Evolutionary conservation across 2,113 vertebrate species (phyloP).

Genomic region (Neogobius melanostomus): DNA sequence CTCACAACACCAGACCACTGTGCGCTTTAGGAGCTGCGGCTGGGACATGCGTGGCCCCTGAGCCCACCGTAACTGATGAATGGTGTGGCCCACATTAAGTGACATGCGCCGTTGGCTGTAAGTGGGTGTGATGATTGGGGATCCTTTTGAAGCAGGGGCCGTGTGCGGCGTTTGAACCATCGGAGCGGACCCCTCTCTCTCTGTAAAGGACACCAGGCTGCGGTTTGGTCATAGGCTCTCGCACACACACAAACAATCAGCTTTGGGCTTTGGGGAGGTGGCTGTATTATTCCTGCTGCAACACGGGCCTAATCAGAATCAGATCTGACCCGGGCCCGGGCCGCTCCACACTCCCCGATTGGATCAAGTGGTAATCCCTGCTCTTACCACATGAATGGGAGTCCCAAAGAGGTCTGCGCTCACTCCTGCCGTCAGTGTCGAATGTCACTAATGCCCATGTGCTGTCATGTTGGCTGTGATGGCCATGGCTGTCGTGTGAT

Average conservation of each 20-base stretch:
- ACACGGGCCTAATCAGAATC: conserved; percentile 73
- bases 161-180: conserved; percentile 68
- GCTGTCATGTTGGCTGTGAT: conserved; percentile 54
- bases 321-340: conserved; percentile 65
- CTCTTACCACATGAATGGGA: conserved; percentile 72
- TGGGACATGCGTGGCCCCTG: conserved; percentile 49
- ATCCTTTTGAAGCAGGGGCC: conserved; percentile 66
- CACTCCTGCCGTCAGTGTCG: conserved; percentile 57
- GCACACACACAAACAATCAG: conserved; percentile 39
- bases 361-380: conserved; percentile 70
- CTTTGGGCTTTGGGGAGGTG: conserved; percentile 56
- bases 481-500: conserved; percentile 53
- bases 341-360: conserved; percentile 55
- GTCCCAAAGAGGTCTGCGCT: conserved; percentile 54
- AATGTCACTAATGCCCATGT: conserved; percentile 66
- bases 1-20: conserved; percentile 69
- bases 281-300: conserved; percentile 69
- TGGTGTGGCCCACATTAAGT: conserved; percentile 71
- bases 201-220: conserved; percentile 76
- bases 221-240: conserved; percentile 62
- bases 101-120: conserved; percentile 74
- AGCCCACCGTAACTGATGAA: conserved; percentile 74
- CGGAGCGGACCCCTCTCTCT: conserved; percentile 56
- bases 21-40: conserved; percentile 51
- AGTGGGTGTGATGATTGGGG: conserved; percentile 69